Base-by-base conservation (phyloP, 2,888 invertebrate species). In the Drosophila anceps region DNA sequence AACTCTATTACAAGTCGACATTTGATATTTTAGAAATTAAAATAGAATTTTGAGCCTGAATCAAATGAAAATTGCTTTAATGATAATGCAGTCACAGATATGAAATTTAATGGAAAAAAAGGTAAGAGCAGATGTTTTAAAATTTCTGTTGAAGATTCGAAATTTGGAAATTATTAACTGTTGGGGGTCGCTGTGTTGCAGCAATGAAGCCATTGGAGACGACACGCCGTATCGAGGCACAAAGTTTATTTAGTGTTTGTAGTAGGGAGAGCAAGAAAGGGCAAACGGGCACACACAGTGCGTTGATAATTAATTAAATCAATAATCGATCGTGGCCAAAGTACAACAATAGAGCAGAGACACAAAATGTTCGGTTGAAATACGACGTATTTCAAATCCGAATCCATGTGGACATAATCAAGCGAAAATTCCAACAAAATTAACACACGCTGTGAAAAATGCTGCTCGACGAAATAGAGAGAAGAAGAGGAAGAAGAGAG, bases 231-330 rank as follows among this genome's bases (percentile, higher is more conserved):
- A 63, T 43, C 58, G 37, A 43, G 43, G 58, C 67, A 64, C 70
- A 57, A 60, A 75, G 73, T 83, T 81, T 83, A 76, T 78, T 33
- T 62, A 69, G 72, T 66, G 66, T 59, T 67, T 76, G 71, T 57
- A 48, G 44, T 15, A 43, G 44, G 51, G 58, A 27, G 29, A 29
- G 43, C n/a, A 33, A 33, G 55, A 29, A 13, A 69, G 58, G 41
- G 69, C 37, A 59, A 57, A 69, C 58, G 58, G 24, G 27, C 48
- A 31, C 35, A 46, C 31, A 44, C 83, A 72, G 83, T 69, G 86
- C 88, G 85, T 88, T 73, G 72, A 88, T 87, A 87, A 90, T 87
- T 87, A 87, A 87, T 87, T 85, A 83, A 86, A 90, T 86, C 86
- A 90, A 90, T 90, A 90, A 86, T 83, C 88, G 81, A 79, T 76